Base-by-base conservation (phyloP, 2,113 vertebrate genomes). In the Mungos mungo region DNA sequence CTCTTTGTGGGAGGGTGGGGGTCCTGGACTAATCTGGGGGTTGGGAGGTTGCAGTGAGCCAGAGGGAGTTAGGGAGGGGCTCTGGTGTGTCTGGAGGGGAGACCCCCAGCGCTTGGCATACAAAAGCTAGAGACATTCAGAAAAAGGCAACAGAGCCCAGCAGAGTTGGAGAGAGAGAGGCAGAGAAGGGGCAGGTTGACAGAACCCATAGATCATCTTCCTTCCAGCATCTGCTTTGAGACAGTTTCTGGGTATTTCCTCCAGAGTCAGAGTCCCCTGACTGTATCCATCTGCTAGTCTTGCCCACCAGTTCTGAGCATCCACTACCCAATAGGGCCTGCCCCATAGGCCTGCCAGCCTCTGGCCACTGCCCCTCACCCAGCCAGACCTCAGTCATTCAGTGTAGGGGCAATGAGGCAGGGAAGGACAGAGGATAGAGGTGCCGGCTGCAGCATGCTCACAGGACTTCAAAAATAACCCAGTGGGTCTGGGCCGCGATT, bases 401-500 rank as follows among this genome's bases (percentile, higher is more conserved):
- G 82, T 69, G 38, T 54, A 91, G 90, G 35, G 95, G 35, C 47
- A 68, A 84, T 4, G 63, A 88, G 90, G 93, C 74, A 92, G 79
- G 31, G 6, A 94, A 94, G 96, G 94, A 90, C 71, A 96, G 97
- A 98, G 85, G 97, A 98, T 90, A 97, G 98, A 98, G 95, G 97
- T 98, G 98, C 97, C 87, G 86, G 96, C 97, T 97, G 97, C 97
- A 63, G 81, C 95, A 96, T 25, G 54, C 88, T 97, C 93, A 65
- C 80, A 97, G 98, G 96, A 66, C 94, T 98, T 98, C 99, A 98
- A 99, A 99, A 99, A 99, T 99, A 99, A 99, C 98, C 98, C 98
- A 98, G 92, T 97, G 76, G 98, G 98, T 98, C 98, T 96, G 98
- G 98, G 98, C 98, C 97, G 95, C 97, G 86, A 96, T 97, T 99